A percentile compares a stretch with the other conserved stretches of the same genome.
Evolutionary conservation across 2,888 invertebrate genomes (phyloP).

Genomic region (Cataglyphis rosenhaueri): DNA sequence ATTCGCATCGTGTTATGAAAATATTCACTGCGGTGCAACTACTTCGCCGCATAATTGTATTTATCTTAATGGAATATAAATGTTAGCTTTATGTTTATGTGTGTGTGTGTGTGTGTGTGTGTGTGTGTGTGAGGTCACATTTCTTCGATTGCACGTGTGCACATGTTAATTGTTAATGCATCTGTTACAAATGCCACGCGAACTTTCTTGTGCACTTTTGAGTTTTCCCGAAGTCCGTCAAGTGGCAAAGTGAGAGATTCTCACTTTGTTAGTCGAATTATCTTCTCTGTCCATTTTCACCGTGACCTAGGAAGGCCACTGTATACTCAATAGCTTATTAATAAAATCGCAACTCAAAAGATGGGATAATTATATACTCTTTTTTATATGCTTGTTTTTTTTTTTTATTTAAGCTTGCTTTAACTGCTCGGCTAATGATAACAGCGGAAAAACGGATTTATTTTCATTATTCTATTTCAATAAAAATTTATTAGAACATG

Average conservation of each 20-base stretch:
- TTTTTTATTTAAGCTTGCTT: neutral
- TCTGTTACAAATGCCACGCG: conserved; percentile 6
- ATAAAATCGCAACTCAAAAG: neutral
- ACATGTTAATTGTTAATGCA: conserved; percentile 1
- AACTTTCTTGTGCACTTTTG: conserved; percentile 76
- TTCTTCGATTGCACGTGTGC: neutral
- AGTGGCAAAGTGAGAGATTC: conserved; percentile 60
- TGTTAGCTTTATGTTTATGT: neutral
- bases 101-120: no score
- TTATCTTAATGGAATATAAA: conserved; percentile 15
- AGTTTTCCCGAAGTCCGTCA: conserved; percentile 76
- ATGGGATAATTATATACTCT: neutral
- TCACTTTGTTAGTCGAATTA: neutral
- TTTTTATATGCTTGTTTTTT: neutral
- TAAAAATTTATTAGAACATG: neutral
- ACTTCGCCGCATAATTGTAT: neutral
- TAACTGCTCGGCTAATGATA: neutral
- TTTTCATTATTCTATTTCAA: neutral
- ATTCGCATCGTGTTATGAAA: neutral
- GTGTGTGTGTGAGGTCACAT: neutral
- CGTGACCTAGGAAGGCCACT: neutral
- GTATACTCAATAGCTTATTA: neutral
- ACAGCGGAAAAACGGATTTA: neutral
- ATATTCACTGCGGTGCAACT: neutral
- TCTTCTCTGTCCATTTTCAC: neutral